Evolutionary conservation across 2,113 vertebrate genomes (phyloP), one percentile per base, ranked within the genome.

Genomic region (Gopherus evgoodei): DNA sequence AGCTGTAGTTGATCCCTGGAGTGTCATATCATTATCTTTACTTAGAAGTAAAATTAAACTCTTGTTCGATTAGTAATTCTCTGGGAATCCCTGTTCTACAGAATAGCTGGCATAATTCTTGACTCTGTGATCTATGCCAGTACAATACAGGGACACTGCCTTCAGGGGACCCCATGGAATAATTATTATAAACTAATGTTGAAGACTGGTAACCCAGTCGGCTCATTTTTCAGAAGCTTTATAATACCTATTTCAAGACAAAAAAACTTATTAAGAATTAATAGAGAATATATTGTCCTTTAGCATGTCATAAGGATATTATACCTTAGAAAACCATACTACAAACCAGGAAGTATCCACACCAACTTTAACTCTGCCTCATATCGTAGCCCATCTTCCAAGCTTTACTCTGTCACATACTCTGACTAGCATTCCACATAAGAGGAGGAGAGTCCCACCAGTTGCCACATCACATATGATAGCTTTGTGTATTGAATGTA

Each of bases 11-110:
- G 90, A 72, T 49, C 12, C 1, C 2, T 69, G 75, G 42, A 4
- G 27, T 59, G 11, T 90, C 27, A 69, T 84, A 78, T 53, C 0
- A 4, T 79, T 83, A 19, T 65, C 75, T 93, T 31, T 89, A 65
- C 54, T 95, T 90, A 84, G 11, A 17, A 88, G 29, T 57, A 78
- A 81, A 88, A 83, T 19, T 38, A 88, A 75, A 38, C 27, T n/a
- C 65, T 81, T 38, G 8, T 89, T 95, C 86, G 52, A 75, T 84
- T 94, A 93, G 12, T 86, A 31, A 47, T 89, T 90, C 83, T 52
- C 35, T 17, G 75, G 35, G 35, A 95, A 96, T 87, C 49, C 65
- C 52, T 88, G 11, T 21, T 84, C 88, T 92, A 35, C 84, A 91
- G 27, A 94, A 92, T 16, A 79, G 10, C 47, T 90, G 54, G 14